phyloP scores from a whole-genome alignment of 2,113 vertebrate species.

The Oxygymnocypris stewartii region DNA sequence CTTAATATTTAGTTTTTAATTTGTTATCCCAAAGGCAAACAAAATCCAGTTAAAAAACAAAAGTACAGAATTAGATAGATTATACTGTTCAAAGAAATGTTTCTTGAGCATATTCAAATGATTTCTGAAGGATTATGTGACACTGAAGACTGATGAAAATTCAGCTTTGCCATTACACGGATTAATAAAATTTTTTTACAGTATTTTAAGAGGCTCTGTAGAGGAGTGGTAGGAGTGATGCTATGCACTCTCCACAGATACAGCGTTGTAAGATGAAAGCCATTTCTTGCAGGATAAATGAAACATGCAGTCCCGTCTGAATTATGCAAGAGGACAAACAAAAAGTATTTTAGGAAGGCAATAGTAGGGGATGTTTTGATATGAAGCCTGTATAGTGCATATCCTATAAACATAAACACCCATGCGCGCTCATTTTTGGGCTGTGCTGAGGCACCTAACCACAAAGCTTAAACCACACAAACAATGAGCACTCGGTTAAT shows the following conservation, averaged over 20 bases:
- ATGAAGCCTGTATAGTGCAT: not conserved
- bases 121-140: not conserved
- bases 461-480: not conserved
- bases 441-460: not conserved
- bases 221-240: not conserved
- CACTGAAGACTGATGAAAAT: not conserved
- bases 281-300: constrained; percentile 21
- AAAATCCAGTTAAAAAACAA: not conserved
- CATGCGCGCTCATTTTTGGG: not conserved
- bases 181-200: not conserved
- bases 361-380: constrained; percentile 13
- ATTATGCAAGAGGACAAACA: constrained; percentile 3
- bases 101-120: not conserved
- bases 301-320: constrained; percentile 14
- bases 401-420: constrained; percentile 4
- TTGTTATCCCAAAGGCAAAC: not conserved
- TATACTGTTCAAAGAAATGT: not conserved
- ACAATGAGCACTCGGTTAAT: not conserved
- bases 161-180: not conserved
- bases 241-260: not conserved
- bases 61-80: not conserved
- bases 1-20: not conserved
- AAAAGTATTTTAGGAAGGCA: not conserved
- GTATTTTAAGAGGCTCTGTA: not conserved
- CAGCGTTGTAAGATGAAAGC: constrained; percentile 1